A percentile compares a stretch with the other conserved stretches of the same genome.
Conservation (phyloP, 2,888 invertebrate genomes). For the Caenorhabditis sp. region DNA sequence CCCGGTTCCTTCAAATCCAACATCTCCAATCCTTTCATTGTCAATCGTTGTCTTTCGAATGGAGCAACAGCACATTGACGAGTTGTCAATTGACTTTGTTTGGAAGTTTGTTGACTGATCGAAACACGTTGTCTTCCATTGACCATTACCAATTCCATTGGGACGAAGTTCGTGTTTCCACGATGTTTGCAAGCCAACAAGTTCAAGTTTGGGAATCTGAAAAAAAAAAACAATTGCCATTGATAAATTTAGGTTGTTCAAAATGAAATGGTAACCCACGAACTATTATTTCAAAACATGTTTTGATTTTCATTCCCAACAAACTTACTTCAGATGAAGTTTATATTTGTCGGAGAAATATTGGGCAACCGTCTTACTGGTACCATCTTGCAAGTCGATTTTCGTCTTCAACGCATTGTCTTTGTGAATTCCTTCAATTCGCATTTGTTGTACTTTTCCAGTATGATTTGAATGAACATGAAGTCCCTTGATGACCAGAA, state of each 20-base stretch:
- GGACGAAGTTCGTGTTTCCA: slow-evolving; percentile 37
- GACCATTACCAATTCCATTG: slow-evolving; percentile 46
- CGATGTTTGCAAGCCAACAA: slow-evolving; percentile 34
- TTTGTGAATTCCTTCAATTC: slow-evolving; percentile 22
- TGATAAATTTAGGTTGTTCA: too few relatives aligned
- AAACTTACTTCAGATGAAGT: slow-evolving; percentile 24
- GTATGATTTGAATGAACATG: slow-evolving; percentile 11
- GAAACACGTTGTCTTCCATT: slow-evolving; percentile 52
- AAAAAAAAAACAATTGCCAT: not conserved
- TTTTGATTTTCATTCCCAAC: too few relatives aligned
- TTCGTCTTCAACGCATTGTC: not conserved
- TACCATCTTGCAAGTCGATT: slow-evolving; percentile 10
- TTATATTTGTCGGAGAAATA: slow-evolving; percentile 39
- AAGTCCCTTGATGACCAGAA: slow-evolving; percentile 26
- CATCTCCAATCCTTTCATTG: slow-evolving; percentile 8
- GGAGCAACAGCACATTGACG: slow-evolving; percentile 41
- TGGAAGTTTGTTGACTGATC: slow-evolving; percentile 42
- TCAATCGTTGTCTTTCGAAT: slow-evolving; percentile 15
- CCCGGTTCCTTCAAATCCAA: not conserved
- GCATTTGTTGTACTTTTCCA: slow-evolving; percentile 7
- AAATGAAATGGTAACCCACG: too few relatives aligned
- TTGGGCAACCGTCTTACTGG: not conserved
- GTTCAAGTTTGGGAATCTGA: slow-evolving; percentile 42
- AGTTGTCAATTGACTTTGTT: slow-evolving; percentile 40
- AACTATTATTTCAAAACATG: too few relatives aligned